phyloP scores from a whole-genome alignment of 2,113 vertebrate species.

The Callopanchax toddi region DNA sequence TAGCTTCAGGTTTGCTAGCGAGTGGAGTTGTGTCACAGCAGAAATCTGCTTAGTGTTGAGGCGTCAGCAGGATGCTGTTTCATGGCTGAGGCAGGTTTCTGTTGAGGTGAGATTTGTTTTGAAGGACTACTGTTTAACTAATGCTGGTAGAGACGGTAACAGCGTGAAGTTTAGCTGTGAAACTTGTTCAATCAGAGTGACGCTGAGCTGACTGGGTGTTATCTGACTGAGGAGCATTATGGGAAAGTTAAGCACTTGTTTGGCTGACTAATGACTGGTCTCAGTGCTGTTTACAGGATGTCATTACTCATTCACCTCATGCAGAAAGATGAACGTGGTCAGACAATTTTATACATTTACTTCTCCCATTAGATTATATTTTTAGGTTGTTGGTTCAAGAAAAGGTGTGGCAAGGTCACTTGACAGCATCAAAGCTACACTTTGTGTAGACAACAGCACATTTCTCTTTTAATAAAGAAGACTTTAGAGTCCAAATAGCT shows the following conservation, averaged over 20 bases:
- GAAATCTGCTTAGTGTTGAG: conserved; percentile 29
- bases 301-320: background rate
- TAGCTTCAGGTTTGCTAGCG: conserved; percentile 33
- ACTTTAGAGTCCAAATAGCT: background rate
- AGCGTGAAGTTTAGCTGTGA: background rate
- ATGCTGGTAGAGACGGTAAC: background rate
- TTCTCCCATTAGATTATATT: background rate
- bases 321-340: no score
- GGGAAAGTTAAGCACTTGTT: conserved; percentile 17
- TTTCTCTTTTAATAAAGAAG: background rate
- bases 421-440: background rate
- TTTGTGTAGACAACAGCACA: background rate
- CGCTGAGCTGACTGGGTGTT: background rate
- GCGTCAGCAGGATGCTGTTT: background rate
- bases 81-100: background rate
- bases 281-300: background rate
- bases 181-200: background rate
- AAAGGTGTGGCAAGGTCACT: background rate
- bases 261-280: background rate
- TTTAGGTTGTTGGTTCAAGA: background rate
- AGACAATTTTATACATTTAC: background rate
- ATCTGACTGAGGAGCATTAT: background rate
- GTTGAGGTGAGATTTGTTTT: background rate
- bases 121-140: background rate
- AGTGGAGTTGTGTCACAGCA: conserved; percentile 4